Base-by-base conservation (phyloP, 2,797 vertebrate genomes). In the Rhynchonycteris naso region DNA sequence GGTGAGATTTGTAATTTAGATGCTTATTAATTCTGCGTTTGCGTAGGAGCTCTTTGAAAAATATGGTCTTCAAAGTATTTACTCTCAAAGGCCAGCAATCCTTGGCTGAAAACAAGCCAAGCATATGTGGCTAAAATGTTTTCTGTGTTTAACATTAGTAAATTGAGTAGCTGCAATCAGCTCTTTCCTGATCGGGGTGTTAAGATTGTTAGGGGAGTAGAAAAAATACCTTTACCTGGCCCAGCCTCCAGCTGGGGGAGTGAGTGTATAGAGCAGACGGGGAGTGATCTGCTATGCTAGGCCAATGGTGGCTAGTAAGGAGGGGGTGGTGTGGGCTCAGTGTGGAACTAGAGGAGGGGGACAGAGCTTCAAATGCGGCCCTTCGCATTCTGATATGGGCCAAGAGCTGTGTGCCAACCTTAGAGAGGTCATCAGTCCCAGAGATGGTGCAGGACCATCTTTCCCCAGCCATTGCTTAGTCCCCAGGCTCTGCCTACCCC, bases 1-100 rank as follows among this genome's bases (percentile, higher is more conserved):
- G 97, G 96, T 88, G 97, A 98, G 97, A 97, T 94, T 97, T 97
- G 97, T 97, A 98, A 98, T 98, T 98, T 97, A 98, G 97, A 98
- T 97, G 97, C 96, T 98, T 98, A 98, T 98, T 98, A 98, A 98
- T 96, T 95, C 96, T 95, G 72, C 85, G 80, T 94, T 97, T n/a
- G 71, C 5, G 47, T 91, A 97, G 97, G 95, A 98, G 65, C 93
- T 96, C 93, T 97, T 96, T 96, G 93, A 98, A 94, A 98, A 97
- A 97, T 72, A 68, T 4, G 88, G 80, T 96, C 97, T 98, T 98
- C 93, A 96, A 98, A 97, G 94, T 94, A 94, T 97, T 98, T 98
- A 93, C 78, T 97, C 96, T 98, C 65, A 90, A 97, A 97, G 94
- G 96, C 95, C 88, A 94, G 88, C 82, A 98, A 97, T 92, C 52